Conservation (phyloP, 2,113 vertebrate species). For the Odobenus rosmarus region DNA sequence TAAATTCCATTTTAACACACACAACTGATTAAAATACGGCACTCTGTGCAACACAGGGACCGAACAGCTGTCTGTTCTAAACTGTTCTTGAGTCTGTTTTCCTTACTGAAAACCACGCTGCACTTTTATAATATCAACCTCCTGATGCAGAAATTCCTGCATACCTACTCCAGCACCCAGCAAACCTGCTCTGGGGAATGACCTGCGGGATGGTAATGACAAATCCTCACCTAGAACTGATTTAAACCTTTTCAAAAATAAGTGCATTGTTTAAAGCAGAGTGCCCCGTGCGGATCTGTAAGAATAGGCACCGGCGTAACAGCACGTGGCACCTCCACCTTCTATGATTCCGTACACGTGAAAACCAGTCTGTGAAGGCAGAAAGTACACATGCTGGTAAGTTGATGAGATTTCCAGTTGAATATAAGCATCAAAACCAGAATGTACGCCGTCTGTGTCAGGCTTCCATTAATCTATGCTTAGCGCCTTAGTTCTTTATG, state of each 20-base stretch:
- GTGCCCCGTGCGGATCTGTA: background rate
- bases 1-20: background rate
- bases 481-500: rapidly evolving
- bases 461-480: background rate
- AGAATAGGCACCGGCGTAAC: background rate
- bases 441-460: rapidly evolving
- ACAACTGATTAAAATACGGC: background rate
- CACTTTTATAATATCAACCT: background rate
- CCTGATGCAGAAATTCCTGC: background rate
- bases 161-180: background rate
- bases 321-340: background rate
- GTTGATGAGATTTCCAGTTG: background rate
- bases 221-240: background rate
- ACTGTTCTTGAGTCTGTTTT: background rate
- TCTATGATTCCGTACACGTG: background rate
- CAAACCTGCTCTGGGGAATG: background rate
- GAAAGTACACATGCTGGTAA: too few relatives aligned
- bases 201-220: background rate
- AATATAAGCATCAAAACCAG: rapidly evolving
- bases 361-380: background rate
- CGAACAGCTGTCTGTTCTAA: background rate
- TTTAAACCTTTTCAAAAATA: slow-evolving; percentile 9
- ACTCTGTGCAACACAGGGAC: background rate
- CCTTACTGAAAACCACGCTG: background rate
- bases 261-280: background rate